Base-by-base conservation (phyloP, 1,140 invertebrate species). In the Brachionus rotundiformis region DNA sequence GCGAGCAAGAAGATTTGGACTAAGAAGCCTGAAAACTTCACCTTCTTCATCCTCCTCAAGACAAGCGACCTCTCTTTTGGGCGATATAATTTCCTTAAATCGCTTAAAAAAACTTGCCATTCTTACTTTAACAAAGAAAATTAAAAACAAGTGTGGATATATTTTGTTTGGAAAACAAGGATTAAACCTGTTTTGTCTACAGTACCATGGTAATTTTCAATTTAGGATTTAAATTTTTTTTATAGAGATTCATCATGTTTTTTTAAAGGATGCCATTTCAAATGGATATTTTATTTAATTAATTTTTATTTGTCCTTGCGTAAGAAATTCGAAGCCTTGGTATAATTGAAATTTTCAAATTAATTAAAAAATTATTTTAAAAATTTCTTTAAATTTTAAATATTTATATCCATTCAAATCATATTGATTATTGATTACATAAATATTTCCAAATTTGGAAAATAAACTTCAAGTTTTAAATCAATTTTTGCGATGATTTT, bases 31-130 rank as follows among this genome's bases (percentile, higher is more conserved):
- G 31, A 79, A 79, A 13, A 59, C 47, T 59, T 79, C 76, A 8
- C 76, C 76, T 13, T 79, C 76, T 79, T 79, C 76, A 27, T 63
- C 29, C 8, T 79, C 76, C 47, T 79, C 76, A 31, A 59, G 25
- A 36, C n/a, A 54, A 29, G 11, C n/a, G 13, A 6, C 33, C 10
- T 73, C 41, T 44, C 19, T 27, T 44, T 73, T 73, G 25, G 7
- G 16, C 23, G 36, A 41, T 11, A 47, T 44, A 23, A 44, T 23
- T 13, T 73, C 68, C 13, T 47, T 73, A 10, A 73, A 23, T 25
- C n/a, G 23, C 11, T 25, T 73, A 23, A 73, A 25, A 13, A 6
- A 44, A 41, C 41, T 73, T 23, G 68, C 8, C 68, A 73, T 73
- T 39, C 10, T 68, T 11, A 13, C 23, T 13, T 63, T 31, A 63